Percentiles rank a stretch among this genome's conserved stretches.
Conservation (phyloP, 2,797 vertebrate genomes). For the Lithobates sylvaticus region DNA sequence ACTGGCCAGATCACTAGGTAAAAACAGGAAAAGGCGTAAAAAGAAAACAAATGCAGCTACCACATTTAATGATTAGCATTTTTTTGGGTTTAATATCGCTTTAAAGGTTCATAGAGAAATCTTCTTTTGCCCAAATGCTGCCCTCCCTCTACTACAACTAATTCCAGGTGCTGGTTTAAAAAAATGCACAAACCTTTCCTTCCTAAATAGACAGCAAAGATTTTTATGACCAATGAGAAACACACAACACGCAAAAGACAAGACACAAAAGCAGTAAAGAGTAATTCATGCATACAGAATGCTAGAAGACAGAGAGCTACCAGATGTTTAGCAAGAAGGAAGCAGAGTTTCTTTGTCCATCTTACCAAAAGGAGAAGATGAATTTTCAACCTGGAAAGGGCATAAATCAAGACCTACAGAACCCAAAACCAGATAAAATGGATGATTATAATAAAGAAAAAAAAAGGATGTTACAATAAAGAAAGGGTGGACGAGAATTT, state of each 20-base stretch:
- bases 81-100: no score
- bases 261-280: background rate
- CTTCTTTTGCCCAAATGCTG: no score
- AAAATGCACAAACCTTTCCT: no score
- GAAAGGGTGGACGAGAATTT: slow-evolving; percentile 70
- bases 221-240: background rate
- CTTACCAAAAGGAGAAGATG: slow-evolving; percentile 99
- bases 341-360: slow-evolving; percentile 70
- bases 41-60: no score
- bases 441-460: slow-evolving; percentile 87
- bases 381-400: slow-evolving; percentile 99
- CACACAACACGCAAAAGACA: no score
- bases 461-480: slow-evolving; percentile 62
- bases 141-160: background rate
- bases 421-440: slow-evolving; percentile 98
- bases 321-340: slow-evolving; percentile 62
- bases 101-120: no score
- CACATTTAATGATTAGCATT: no score
- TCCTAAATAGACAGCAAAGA: background rate
- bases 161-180: background rate
- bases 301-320: background rate
- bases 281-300: slow-evolving; percentile 72
- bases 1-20: no score
- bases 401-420: slow-evolving; percentile 99
- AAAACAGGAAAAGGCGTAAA: no score